Percentiles rank a stretch among this genome's conserved stretches.
These are phyloP conservation scores for Phaenicophaeus curvirostris DNA, from an alignment of 2,797 vertebrate genomes.

Conservation along the genomic window DNA sequence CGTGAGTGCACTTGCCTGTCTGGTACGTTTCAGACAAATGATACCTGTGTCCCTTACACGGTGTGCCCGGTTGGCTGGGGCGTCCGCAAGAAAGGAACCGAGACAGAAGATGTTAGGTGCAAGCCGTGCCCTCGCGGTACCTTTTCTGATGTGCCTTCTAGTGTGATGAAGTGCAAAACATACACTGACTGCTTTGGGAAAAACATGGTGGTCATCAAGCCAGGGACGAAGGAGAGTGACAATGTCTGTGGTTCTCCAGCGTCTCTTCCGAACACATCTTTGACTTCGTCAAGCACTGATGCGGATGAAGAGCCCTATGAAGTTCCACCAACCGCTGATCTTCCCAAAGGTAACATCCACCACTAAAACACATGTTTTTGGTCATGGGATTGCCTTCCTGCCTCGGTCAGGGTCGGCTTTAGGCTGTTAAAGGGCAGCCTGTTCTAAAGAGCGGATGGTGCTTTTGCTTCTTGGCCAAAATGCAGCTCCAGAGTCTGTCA, in stretches of 20 bases:
- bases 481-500: neutral
- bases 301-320: constrained; percentile 45
- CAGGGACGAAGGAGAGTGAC: constrained; percentile 87
- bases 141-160: constrained; percentile 88
- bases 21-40: constrained; percentile 79
- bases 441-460: neutral
- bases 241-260: constrained; percentile 82
- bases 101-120: constrained; percentile 88
- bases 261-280: constrained; percentile 38
- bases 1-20: constrained; percentile 88
- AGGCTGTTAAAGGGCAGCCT: neutral
- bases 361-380: neutral
- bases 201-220: constrained; percentile 81
- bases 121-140: constrained; percentile 87
- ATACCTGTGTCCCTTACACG: constrained; percentile 81
- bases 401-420: neutral
- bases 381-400: neutral
- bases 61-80: constrained; percentile 88
- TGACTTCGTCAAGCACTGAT: constrained; percentile 49
- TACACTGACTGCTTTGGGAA: constrained; percentile 87
- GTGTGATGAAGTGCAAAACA: constrained; percentile 82
- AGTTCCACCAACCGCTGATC: constrained; percentile 62
- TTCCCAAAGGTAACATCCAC: constrained; percentile 74
- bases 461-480: neutral
- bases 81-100: constrained; percentile 87